These are phyloP conservation scores for Knipowitschia caucasica DNA, from an alignment of 2,797 vertebrate genomes.

Conservation along the genomic window DNA sequence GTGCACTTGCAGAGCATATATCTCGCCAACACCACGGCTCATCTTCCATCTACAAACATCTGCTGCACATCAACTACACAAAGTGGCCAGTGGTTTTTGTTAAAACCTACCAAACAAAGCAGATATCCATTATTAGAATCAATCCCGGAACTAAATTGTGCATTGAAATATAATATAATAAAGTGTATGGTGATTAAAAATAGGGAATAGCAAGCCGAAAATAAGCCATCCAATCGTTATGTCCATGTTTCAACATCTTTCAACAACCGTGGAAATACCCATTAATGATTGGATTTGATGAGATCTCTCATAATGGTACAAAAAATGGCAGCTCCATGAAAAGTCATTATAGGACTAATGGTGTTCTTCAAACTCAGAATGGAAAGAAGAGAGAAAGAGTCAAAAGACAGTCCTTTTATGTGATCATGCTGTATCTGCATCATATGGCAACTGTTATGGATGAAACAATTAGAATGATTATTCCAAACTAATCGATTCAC, in stretches of 20 bases:
- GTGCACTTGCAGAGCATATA: too few species aligned
- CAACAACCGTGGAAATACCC: conserved; percentile 45
- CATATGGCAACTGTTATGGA: conserved; percentile 21
- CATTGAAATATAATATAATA: conserved; percentile 10
- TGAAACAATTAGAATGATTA: too few species aligned
- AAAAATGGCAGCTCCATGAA: conserved; percentile 52
- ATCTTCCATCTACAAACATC: too few species aligned
- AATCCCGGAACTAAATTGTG: conserved; percentile 2
- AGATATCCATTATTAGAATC: conserved; percentile 1
- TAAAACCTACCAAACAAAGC: neutral
- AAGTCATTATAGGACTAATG: conserved; percentile 64
- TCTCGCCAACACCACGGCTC: too few species aligned
- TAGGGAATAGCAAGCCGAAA: conserved; percentile 12
- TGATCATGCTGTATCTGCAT: conserved; percentile 18
- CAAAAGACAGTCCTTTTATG: conserved; percentile 39
- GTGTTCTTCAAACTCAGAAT: conserved; percentile 53
- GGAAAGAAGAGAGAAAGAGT: conserved; percentile 3
- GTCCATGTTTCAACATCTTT: conserved; percentile 33
- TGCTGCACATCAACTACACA: too few species aligned
- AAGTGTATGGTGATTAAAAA: conserved; percentile 16
- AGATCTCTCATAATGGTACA: conserved; percentile 53
- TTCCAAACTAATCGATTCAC: too few species aligned
- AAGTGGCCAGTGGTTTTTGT: too few species aligned
- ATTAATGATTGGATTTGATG: conserved; percentile 57
- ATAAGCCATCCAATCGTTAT: conserved; percentile 12